Base-by-base conservation (phyloP, 2,888 invertebrate species). In the Phortica okadai region DNA sequence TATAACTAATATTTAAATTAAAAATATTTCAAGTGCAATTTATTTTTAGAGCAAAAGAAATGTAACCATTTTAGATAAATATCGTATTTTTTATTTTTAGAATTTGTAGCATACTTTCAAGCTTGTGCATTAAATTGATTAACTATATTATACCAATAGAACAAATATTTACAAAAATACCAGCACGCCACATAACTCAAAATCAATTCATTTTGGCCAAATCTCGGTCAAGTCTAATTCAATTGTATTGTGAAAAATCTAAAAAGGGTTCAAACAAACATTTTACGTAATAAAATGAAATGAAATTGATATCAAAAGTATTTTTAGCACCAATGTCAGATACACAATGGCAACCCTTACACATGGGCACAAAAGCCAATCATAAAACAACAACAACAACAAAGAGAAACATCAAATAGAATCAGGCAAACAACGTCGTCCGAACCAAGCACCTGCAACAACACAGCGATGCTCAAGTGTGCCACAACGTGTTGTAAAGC, bases 191-290 rank as follows among this genome's bases (percentile, higher is more conserved):
- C 33, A 33, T 33, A 33, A 33, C 33, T 33, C 33, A 50, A 50
- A 50, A 6, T 14, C 50, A 50, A 50, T 50, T 14, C 50, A 50
- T 14, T 50, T 50, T 50, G 14, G 10, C 50, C 10, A 50, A 11
- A 50, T 11, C 50, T 50, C 50, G 50, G 50, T 14, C 50, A 50
- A 45, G 41, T 45, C 50, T 69, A 69, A 69, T 45, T 69, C 50
- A 67, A 67, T 67, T 44, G 62, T 8, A 21, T 62, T 33, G 33
- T 33, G 33, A 4, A 33, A 33, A 33, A 62, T 62, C 16, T 42
- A 10, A 67, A 25, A 62, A 62, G 62, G 25, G 21, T 10, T 21
- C 62, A 41, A n/a, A 59, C 59, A 21, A 8, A 64, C 25, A 64
- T 33, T 64, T 64, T 33, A 64, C 10, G 14, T 25, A 64, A 62